Evolutionary conservation across 1,140 invertebrate genomes (phyloP).

Genomic region (Helicorthomorpha holstii): DNA sequence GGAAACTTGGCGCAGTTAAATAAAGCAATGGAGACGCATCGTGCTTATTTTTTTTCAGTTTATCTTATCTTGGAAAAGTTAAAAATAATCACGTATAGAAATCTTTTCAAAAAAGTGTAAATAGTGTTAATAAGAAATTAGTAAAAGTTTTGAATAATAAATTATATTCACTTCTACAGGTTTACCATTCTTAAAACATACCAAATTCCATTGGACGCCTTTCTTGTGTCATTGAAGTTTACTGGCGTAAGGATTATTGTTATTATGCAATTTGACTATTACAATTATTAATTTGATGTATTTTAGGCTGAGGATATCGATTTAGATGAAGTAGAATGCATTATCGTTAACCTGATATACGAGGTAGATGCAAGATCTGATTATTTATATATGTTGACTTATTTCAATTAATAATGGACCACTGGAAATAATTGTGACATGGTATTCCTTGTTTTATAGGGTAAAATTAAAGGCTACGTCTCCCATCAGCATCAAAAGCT

Average conservation of each 20-base stretch:
- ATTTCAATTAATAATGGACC: too few species aligned
- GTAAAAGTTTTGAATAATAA: background rate
- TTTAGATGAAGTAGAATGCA: slow-evolving; percentile 85
- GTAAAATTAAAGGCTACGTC: slow-evolving; percentile 75
- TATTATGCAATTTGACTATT: background rate
- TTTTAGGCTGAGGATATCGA: slow-evolving; percentile 64
- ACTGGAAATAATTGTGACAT: too few species aligned
- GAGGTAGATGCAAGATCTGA: too few species aligned
- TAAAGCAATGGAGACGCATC: slow-evolving; percentile 64
- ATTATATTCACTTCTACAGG: slow-evolving; percentile 23
- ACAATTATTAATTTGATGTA: background rate
- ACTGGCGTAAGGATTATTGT: slow-evolving; percentile 21
- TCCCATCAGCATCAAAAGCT: slow-evolving; percentile 92
- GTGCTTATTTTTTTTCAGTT: slow-evolving; percentile 90
- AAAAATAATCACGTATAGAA: slow-evolving; percentile 85
- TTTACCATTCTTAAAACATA: slow-evolving; percentile 69
- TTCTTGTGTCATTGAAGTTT: slow-evolving; percentile 58
- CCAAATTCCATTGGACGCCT: slow-evolving; percentile 71
- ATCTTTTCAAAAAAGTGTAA: slow-evolving; percentile 89
- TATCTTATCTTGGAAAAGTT: slow-evolving; percentile 94
- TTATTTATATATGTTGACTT: too few species aligned
- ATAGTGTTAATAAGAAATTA: background rate
- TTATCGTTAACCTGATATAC: slow-evolving; percentile 88
- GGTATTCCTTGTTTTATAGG: slow-evolving; percentile 19
- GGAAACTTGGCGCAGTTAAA: slow-evolving; percentile 76